Percentiles rank a stretch among this genome's conserved stretches.
Evolutionary conservation across 2,113 vertebrate genomes (phyloP).

Genomic region (Excalfactoria chinensis): DNA sequence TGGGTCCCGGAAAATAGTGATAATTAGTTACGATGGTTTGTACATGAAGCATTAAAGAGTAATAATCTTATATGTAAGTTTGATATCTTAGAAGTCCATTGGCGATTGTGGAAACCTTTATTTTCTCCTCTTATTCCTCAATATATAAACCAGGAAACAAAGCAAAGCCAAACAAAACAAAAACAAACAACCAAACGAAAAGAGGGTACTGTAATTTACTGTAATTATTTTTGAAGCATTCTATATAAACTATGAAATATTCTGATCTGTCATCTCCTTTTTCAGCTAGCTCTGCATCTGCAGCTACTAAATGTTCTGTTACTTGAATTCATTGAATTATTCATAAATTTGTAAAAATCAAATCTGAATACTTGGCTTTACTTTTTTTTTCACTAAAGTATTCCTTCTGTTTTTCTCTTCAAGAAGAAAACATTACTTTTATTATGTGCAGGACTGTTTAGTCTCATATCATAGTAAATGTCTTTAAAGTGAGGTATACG

Average conservation of each 20-base stretch:
- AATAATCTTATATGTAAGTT: not conserved
- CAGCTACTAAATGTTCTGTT: not conserved
- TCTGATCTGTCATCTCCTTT: not conserved
- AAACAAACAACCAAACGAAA: not conserved
- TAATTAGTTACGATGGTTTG: not conserved
- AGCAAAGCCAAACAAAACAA: not conserved
- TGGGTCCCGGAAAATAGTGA: not conserved
- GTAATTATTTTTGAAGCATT: not conserved
- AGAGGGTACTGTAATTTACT: not conserved
- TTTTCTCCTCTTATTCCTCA: not conserved
- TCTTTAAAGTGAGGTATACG: not conserved
- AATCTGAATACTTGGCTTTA: not conserved
- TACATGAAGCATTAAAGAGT: not conserved
- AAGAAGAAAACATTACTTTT: not conserved
- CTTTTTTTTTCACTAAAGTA: not conserved
- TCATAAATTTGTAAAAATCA: not conserved
- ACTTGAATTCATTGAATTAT: not conserved
- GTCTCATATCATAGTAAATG: fast-evolving
- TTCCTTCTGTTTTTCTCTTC: not conserved
- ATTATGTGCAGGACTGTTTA: not conserved
- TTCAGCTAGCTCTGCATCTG: not conserved
- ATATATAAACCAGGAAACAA: not conserved
- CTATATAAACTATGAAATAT: not conserved
- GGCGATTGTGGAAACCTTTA: not conserved
- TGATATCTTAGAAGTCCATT: not conserved